These are phyloP conservation scores for Hirtodrosophila histrioides DNA, from an alignment of 2,888 invertebrate species.

Conservation along the genomic window DNA sequence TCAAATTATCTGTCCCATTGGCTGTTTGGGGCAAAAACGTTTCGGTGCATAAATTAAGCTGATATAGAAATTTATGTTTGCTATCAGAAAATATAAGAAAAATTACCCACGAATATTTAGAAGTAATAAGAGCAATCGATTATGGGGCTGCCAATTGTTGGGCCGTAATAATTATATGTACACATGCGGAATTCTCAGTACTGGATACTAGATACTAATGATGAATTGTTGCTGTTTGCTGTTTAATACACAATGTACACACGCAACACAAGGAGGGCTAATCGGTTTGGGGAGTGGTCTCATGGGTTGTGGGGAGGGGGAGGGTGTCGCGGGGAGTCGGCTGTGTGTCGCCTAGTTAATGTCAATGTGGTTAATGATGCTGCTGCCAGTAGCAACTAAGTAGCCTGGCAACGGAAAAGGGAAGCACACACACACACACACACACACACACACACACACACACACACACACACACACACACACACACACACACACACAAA, in stretches of 20 bases:
- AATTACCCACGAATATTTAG: conserved; percentile 15
- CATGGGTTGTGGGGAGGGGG: too few relatives aligned
- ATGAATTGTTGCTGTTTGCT: conserved; percentile 50
- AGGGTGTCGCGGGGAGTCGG: background rate
- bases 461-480: conserved; percentile 10
- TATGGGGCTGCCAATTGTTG: conserved; percentile 5
- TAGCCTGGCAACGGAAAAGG: conserved; percentile 31
- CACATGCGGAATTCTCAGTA: conserved; percentile 42
- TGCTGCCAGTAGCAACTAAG: conserved; percentile 34
- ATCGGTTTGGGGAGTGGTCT: background rate
- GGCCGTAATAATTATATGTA: conserved; percentile 63
- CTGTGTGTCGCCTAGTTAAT: conserved; percentile 38
- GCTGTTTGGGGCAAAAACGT: conserved; percentile 45
- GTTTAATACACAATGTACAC: conserved; percentile 20
- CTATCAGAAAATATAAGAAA: conserved; percentile 18
- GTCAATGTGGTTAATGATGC: conserved; percentile 68
- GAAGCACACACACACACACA: conserved; percentile 9
- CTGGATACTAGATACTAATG: conserved; percentile 40
- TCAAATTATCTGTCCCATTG: conserved; percentile 4
- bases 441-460: conserved; percentile 2
- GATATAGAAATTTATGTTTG: conserved; percentile 65
- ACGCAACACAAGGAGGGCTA: background rate
- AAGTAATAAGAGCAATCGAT: conserved; percentile 33
- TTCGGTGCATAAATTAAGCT: conserved; percentile 68
- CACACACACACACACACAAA: background rate